A percentile compares a stretch with the other conserved stretches of the same genome.
phyloP scores from a whole-genome alignment of 2,113 vertebrate species.

The Phocoena sinus region DNA sequence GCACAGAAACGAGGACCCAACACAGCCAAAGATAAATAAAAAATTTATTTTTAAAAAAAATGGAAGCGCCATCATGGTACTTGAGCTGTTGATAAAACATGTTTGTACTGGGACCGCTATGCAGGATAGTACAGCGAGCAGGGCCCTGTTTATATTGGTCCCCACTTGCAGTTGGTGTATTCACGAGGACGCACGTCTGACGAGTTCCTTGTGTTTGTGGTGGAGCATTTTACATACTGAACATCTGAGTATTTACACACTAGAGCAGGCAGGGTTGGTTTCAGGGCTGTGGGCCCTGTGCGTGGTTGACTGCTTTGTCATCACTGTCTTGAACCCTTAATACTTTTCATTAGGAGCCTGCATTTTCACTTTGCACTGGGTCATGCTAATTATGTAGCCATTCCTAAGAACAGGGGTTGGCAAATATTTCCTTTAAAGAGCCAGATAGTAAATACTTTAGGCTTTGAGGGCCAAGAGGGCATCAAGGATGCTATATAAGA shows the following conservation, averaged over 20 bases:
- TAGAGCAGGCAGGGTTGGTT: background rate
- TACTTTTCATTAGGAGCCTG: background rate
- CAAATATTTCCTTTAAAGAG: no score
- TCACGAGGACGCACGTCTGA: rapidly evolving
- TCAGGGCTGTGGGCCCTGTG: no score
- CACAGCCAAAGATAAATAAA: no score
- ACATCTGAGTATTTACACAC: background rate
- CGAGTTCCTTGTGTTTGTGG: background rate
- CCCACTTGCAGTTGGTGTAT: background rate
- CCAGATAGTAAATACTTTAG: background rate
- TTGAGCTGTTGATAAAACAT: background rate
- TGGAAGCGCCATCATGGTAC: background rate
- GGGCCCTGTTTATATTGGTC: rapidly evolving
- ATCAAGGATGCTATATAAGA: background rate
- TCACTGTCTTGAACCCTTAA: background rate
- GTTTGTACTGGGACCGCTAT: rapidly evolving
- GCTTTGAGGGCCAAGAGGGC: background rate
- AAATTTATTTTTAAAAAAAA: background rate
- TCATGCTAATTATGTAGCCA: no score
- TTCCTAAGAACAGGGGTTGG: no score
- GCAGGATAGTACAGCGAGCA: rapidly evolving
- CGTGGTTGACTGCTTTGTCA: background rate
- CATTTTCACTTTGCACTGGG: no score
- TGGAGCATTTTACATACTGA: background rate
- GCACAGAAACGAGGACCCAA: no score